phyloP scores from a whole-genome alignment of 2,113 vertebrate genomes.

The Centropus unirufus region DNA sequence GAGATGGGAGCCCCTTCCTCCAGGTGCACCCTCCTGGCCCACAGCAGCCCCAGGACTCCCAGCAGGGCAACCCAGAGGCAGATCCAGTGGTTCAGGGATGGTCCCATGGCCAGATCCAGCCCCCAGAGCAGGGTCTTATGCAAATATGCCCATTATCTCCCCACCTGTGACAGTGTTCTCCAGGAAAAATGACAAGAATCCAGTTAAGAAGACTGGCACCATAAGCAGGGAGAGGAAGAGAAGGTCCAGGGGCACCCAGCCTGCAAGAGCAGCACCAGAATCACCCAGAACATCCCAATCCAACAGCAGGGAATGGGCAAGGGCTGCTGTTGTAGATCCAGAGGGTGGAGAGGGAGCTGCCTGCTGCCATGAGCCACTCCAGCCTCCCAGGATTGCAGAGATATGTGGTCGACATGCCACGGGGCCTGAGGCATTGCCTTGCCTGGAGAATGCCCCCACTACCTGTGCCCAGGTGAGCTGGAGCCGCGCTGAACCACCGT shows the following conservation, averaged over 20 bases:
- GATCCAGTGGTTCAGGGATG: neutral
- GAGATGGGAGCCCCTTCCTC: neutral
- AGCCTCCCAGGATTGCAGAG: neutral
- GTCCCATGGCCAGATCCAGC: neutral
- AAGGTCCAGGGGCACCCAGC: slow-evolving; percentile 78
- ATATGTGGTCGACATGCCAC: neutral
- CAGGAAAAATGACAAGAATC: slow-evolving; percentile 83
- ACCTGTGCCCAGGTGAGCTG: slow-evolving; percentile 75
- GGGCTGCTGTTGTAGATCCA: neutral
- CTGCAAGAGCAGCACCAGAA: slow-evolving; percentile 54
- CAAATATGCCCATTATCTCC: neutral
- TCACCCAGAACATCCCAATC: neutral
- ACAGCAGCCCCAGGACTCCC: neutral
- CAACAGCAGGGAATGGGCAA: neutral
- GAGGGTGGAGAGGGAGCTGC: neutral
- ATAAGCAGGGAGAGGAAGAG: slow-evolving; percentile 78
- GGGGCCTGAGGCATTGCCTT: neutral
- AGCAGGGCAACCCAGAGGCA: neutral
- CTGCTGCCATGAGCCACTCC: neutral
- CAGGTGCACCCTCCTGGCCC: neutral
- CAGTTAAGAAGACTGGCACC: slow-evolving; percentile 82
- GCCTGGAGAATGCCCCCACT: neutral
- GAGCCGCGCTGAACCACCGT: slow-evolving; percentile 72
- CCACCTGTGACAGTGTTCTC: slow-evolving; percentile 88
- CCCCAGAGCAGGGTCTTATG: neutral